Evolutionary conservation across 2,113 vertebrate species (phyloP).

Genomic region (Microcebus jonahi): DNA sequence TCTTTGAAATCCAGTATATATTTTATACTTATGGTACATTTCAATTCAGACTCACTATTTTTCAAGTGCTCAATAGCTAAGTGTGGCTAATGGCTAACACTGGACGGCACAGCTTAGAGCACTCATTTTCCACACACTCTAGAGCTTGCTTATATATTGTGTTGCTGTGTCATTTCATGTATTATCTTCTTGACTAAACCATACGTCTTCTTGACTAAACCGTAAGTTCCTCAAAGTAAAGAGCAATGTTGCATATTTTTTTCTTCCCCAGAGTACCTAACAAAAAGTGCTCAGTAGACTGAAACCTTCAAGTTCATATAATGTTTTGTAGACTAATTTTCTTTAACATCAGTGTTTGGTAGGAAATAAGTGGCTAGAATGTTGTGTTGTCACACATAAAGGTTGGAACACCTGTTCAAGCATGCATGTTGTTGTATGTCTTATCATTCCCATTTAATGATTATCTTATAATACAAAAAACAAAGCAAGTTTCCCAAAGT

Average conservation of each 20-base stretch:
- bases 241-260: background rate
- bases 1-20: background rate
- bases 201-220: background rate
- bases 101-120: background rate
- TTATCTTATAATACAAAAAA: conserved; percentile 25
- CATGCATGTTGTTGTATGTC: background rate
- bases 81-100: background rate
- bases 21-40: background rate
- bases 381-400: background rate
- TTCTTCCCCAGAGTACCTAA: background rate
- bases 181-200: background rate
- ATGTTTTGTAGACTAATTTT: background rate
- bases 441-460: background rate
- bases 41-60: background rate
- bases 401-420: background rate
- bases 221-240: background rate
- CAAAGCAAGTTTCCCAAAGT: conserved; percentile 24
- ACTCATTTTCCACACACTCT: background rate
- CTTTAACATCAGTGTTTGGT: background rate
- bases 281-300: background rate
- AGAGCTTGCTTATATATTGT: background rate
- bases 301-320: background rate
- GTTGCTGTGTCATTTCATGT: background rate
- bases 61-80: background rate
- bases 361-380: background rate